These are phyloP conservation scores for Thryonomys swinderianus DNA, from an alignment of 2,113 vertebrate genomes.

Conservation along the genomic window DNA sequence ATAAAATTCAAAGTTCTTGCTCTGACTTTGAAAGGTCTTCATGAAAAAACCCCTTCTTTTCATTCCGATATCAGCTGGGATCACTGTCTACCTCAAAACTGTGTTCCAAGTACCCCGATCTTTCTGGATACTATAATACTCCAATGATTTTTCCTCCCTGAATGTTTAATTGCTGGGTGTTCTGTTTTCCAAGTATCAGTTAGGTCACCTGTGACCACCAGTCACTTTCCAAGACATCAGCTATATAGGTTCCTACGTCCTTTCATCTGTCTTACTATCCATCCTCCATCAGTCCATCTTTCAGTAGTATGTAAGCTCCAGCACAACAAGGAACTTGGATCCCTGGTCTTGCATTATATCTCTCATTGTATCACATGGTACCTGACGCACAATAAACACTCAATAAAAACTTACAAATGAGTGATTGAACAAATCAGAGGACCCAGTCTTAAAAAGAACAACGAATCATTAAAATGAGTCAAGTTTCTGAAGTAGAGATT, in stretches of 20 bases:
- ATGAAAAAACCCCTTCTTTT: neutral
- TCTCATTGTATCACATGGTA: neutral
- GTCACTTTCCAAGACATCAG: neutral
- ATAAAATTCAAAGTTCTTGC: constrained; percentile 5
- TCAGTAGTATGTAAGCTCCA: neutral
- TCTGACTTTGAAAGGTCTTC: neutral
- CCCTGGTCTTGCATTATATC: neutral
- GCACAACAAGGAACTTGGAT: neutral
- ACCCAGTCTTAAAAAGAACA: neutral
- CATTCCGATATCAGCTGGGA: neutral
- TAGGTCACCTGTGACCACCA: neutral
- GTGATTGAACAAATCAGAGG: neutral
- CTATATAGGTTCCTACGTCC: neutral
- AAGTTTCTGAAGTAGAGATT: constrained; percentile 10
- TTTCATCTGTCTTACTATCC: neutral
- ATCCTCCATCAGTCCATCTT: neutral
- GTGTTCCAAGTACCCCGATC: neutral
- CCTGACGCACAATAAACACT: neutral
- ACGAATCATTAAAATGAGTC: too few relatives aligned
- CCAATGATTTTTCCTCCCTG: neutral
- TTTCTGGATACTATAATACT: neutral
- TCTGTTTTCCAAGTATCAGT: neutral
- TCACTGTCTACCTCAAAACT: neutral
- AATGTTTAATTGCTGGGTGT: neutral
- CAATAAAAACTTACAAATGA: neutral